phyloP scores from a whole-genome alignment of 2,113 vertebrate genomes.

The Steatornis caripensis region DNA sequence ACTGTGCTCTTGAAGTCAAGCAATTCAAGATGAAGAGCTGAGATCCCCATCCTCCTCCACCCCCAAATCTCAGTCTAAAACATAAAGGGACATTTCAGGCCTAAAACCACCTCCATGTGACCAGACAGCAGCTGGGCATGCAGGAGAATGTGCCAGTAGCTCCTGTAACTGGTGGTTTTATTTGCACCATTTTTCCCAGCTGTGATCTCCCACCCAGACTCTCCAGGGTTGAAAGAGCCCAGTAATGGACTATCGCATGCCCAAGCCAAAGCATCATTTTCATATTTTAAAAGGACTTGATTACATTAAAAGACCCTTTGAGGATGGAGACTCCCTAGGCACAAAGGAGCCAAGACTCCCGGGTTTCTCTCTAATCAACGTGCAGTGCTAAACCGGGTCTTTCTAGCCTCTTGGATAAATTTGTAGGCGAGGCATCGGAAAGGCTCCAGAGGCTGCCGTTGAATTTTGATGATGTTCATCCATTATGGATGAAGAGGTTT shows the following conservation, averaged over 20 bases:
- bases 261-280: background rate
- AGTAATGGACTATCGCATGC: background rate
- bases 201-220: background rate
- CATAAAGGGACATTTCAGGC: background rate
- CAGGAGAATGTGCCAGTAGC: background rate
- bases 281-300: background rate
- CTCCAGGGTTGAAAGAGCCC: background rate
- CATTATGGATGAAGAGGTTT: constrained; percentile 66
- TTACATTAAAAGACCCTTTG: constrained; percentile 1
- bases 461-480: constrained; percentile 57
- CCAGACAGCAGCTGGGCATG: background rate
- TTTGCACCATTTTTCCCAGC: background rate
- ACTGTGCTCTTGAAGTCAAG: background rate
- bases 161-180: background rate
- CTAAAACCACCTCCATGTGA: background rate
- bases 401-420: constrained; percentile 17
- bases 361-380: background rate
- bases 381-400: background rate
- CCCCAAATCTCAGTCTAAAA: background rate
- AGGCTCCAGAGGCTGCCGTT: constrained; percentile 15
- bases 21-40: background rate
- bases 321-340: constrained; percentile 10
- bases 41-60: background rate
- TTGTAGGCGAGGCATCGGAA: constrained; percentile 42
- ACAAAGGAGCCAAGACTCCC: background rate